These are phyloP conservation scores for Drosophila helvetica DNA, from an alignment of 2,888 invertebrate genomes.

Conservation along the genomic window DNA sequence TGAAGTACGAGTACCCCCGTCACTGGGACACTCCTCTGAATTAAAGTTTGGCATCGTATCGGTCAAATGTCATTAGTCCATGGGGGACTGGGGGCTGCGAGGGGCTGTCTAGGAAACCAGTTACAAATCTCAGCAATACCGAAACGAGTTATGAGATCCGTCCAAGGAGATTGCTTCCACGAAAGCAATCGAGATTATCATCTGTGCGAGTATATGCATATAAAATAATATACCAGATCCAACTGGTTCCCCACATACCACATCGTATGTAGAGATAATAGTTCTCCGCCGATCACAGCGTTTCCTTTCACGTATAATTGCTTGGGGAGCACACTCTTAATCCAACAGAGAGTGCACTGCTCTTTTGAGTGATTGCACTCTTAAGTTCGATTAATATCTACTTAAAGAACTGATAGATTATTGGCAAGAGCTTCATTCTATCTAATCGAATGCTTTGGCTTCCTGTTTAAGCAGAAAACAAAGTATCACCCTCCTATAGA, in stretches of 20 bases:
- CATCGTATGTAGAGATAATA: conserved; percentile 29
- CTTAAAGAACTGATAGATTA: background rate
- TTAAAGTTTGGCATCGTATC: conserved; percentile 19
- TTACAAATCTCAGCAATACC: conserved; percentile 19
- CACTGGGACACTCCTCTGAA: background rate
- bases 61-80: conserved; percentile 37
- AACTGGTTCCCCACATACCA: conserved; percentile 32
- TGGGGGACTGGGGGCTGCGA: background rate
- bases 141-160: conserved; percentile 37
- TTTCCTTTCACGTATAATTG: conserved; percentile 37
- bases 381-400: background rate
- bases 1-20: background rate
- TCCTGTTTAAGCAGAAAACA: background rate
- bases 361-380: background rate
- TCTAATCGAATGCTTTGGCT: too few species aligned
- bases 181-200: conserved; percentile 38
- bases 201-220: conserved; percentile 11
- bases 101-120: conserved; percentile 17
- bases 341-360: background rate
- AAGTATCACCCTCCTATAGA: too few species aligned
- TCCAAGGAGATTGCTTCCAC: conserved; percentile 23
- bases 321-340: background rate
- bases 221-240: conserved; percentile 28
- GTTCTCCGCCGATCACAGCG: conserved; percentile 24
- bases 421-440: background rate